Base-by-base conservation (phyloP, 37 sponge, comb jelly and placozoan species). In the Crambe crambe region DNA sequence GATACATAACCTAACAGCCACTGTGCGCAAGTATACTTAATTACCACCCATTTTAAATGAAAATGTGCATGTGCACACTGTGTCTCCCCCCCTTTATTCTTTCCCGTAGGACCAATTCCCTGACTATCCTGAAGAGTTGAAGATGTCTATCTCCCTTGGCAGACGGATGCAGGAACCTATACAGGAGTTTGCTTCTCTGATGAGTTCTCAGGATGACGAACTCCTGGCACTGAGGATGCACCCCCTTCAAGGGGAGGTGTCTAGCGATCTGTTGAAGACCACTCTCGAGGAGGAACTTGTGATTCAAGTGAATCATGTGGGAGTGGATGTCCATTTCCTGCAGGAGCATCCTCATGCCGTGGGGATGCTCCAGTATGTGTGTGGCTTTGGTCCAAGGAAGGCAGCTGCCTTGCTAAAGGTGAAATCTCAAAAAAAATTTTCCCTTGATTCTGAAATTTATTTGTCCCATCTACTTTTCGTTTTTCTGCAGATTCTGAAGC, bases 311-410 rank as follows among this genome's bases (percentile, higher is more conserved):
- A 94, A 93, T 35, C 84, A 91, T 64, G 89, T 96, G 29, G 99
- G 99, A 57, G 96, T 98, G 9, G 99, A 98, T 64, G 67, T 98
- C 21, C 92, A 93, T 81, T 76, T 70, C 27, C 74, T 88, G 56
- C 59, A 96, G 74, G 90, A 95, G 64, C 86, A 91, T 68, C 78
- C 85, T 26, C 93, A 90, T 77, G 79, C 80, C 41, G 74, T 73
- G 44, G 36, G 41, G 27, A 56, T 91, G 60, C 79, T 96, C 18
- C 73, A 83, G 67, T 98, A 84, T 80, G 90, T 98, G 62, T 86
- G 88, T 81, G 99, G 99, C 1, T 74, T 98, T 26, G 99, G 99
- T 20, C 99, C 99, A 9, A 80, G 99, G 59, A 98, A 98, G 78
- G 92, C 94, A 9, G 80, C 86, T 80, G 94, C 87, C 35, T 67